Evolutionary conservation across 2,888 invertebrate species (phyloP).

Genomic region (Caenorhabditis virilis): DNA sequence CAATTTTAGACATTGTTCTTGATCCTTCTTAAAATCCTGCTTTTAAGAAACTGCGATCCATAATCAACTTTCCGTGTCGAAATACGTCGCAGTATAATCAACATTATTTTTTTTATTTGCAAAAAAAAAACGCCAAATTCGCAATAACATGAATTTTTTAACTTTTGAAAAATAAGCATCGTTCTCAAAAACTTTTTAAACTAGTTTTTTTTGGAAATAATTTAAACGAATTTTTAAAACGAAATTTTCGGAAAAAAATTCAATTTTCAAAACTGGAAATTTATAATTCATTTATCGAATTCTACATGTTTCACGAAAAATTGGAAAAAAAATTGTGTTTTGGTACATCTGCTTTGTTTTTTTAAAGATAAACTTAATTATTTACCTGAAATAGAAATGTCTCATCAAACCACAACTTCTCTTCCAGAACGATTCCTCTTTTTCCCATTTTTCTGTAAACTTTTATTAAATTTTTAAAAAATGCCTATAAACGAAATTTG

Average conservation of each 20-base stretch:
- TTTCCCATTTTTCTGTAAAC: slow-evolving; percentile 9
- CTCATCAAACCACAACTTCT: slow-evolving; percentile 27
- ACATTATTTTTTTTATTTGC: no score
- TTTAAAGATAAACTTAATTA: neutral
- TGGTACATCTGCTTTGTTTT: neutral
- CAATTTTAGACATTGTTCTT: no score
- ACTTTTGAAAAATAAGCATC: neutral
- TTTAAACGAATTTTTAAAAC: no score
- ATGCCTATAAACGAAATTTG: neutral
- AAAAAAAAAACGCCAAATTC: no score
- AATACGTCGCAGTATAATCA: no score
- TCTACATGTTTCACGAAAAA: no score
- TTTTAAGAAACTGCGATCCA: no score
- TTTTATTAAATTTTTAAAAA: neutral
- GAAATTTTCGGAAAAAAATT: neutral
- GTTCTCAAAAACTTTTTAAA: neutral
- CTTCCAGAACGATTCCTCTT: slow-evolving; percentile 19
- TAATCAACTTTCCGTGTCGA: no score
- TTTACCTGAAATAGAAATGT: slow-evolving; percentile 25
- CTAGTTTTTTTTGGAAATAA: neutral
- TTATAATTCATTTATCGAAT: no score
- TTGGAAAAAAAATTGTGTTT: no score
- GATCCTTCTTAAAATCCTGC: no score
- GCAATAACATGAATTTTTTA: slow-evolving; percentile 3
- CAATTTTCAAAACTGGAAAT: no score